phyloP scores from a whole-genome alignment of 92 coral and sea anemone genomes.

The Heliopora coerulea region DNA sequence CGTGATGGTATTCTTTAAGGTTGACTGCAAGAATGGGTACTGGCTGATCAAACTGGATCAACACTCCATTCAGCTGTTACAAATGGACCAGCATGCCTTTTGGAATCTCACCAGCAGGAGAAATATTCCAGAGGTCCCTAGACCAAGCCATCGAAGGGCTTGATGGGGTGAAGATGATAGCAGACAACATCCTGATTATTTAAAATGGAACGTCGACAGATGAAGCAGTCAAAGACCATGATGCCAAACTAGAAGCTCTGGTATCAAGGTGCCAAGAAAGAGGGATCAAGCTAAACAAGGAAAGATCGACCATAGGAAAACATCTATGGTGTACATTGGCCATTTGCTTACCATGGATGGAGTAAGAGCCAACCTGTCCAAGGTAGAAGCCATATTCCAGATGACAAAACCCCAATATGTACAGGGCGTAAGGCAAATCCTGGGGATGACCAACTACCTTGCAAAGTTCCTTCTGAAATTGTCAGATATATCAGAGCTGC shows the following conservation, averaged over 20 bases:
- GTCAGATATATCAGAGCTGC: constrained; percentile 20
- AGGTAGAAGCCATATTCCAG: constrained; percentile 21
- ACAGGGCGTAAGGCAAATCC: constrained; percentile 23
- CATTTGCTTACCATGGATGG: constrained; percentile 42
- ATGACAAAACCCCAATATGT: constrained; percentile 26
- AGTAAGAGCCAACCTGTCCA: constrained; percentile 42
- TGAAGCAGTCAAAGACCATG: constrained; percentile 48
- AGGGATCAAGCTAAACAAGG: constrained; percentile 24
- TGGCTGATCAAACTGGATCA: constrained; percentile 31
- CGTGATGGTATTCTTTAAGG: constrained; percentile 22
- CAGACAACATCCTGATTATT: constrained; percentile 31
- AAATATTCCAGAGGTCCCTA: constrained; percentile 23
- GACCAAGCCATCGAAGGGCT: constrained; percentile 34
- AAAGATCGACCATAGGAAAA: constrained; percentile 13
- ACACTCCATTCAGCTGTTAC: constrained; percentile 36
- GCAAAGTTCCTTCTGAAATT: constrained; percentile 42
- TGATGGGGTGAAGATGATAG: constrained; percentile 28
- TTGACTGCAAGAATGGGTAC: constrained; percentile 31
- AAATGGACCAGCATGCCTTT: constrained; percentile 41
- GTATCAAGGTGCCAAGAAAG: constrained; percentile 35
- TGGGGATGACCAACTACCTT: constrained; percentile 39
- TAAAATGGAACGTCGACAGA: constrained; percentile 25
- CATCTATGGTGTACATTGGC: constrained; percentile 44
- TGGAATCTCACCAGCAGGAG: constrained; percentile 38
- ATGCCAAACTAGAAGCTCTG: constrained; percentile 2